Evolutionary conservation across 2,797 vertebrate genomes (phyloP), one percentile per base, ranked within the genome.

Genomic region (Heteromormyrus szaboi): DNA sequence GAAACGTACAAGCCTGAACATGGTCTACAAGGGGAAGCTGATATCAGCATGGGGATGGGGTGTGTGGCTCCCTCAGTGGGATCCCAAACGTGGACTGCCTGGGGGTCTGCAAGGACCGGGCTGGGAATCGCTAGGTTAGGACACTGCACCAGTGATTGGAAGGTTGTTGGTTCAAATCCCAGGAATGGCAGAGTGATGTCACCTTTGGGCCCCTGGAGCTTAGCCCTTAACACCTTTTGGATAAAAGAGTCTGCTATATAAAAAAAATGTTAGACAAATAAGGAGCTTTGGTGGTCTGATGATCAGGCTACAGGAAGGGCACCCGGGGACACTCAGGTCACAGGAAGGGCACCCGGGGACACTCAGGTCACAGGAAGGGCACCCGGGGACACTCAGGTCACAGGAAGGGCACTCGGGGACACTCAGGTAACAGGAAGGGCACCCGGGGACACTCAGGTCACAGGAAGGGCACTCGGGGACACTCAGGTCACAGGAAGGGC

Each of bases 401-500:
- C 65, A 19, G 46, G 68, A 29, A n/a, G 2, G 33, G 14, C 29
- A 83, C 19, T 0, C 2, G 37, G 37, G 37, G 33, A 56, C 54
- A 19, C 54, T 19, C 53, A 1, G 53, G 53, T 4, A 3, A n/a
- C 62, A 48, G 44, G 65, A 25, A 37, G 4, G 29, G 12, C 25
- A 81, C 5, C 0, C 33, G 44, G 3, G n/a, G n/a, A 79, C 88
- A 93, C 97, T 98, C 92, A 99, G 33, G 33, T 37, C 2, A 37
- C 33, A 37, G 33, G 33, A 44, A 9, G 33, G 33, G 9, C 46
- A 48, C 37, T 0, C 76, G 5, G 19, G 41, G 41, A 62, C 56
- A 22, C 56, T 22, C 56, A 1, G 54, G 54, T 7, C 14, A 22
- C 65, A 50, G 46, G 65, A 29, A n/a, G 2, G 12, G 14, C 29